phyloP scores from a whole-genome alignment of 1,140 invertebrate species.

The Microplitis mediator region DNA sequence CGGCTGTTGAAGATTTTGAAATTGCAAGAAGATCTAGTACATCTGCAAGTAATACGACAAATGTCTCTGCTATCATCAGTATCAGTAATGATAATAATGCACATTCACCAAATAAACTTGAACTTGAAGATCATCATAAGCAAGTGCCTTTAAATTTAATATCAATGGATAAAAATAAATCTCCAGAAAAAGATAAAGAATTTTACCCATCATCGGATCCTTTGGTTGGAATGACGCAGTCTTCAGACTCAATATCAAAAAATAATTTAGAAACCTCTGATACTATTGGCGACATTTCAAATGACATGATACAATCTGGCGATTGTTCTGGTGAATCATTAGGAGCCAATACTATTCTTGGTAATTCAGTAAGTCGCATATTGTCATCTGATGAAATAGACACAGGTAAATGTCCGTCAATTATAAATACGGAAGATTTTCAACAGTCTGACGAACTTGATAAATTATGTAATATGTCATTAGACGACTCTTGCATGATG shows the following conservation, averaged over 20 bases:
- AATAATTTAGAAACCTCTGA: neutral
- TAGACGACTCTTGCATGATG: conserved; percentile 34
- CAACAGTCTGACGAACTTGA: conserved; percentile 35
- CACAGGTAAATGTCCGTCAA: conserved; percentile 26
- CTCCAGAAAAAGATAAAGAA: conserved; percentile 8
- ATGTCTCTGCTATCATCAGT: neutral
- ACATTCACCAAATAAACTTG: neutral
- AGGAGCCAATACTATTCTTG: conserved; percentile 9
- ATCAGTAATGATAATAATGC: too few relatives aligned
- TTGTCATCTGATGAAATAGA: conserved; percentile 23
- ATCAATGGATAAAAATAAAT: neutral
- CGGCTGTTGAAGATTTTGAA: conserved; percentile 15
- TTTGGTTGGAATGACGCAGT: conserved; percentile 22
- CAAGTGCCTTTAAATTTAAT: neutral
- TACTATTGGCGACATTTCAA: conserved; percentile 6
- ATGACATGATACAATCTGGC: conserved; percentile 18
- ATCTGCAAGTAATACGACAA: neutral
- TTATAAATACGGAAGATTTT: conserved; percentile 32
- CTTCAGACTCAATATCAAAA: neutral
- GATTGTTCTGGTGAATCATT: conserved; percentile 18
- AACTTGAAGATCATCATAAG: neutral
- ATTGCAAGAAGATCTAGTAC: conserved; percentile 8
- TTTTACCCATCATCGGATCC: conserved; percentile 31
- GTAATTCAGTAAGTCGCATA: conserved; percentile 24
- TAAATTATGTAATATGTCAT: conserved; percentile 34